Evolutionary conservation across 2,888 invertebrate species (phyloP).

Genomic region (Dendrolimus houi): DNA sequence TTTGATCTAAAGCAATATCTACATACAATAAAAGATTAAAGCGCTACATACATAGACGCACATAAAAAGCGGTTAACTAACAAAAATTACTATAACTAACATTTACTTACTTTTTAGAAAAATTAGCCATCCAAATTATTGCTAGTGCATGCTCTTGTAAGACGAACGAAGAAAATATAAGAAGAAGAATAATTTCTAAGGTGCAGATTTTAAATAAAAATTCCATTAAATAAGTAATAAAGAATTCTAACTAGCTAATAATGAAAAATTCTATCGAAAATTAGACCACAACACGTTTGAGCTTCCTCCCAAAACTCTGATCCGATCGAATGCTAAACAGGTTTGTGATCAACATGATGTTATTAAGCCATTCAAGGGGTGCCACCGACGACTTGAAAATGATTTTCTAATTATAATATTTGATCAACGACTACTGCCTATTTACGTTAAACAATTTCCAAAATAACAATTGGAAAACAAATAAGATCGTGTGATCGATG

Average conservation of each 20-base stretch:
- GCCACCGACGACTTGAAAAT: conserved; percentile 63
- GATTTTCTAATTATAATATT: conserved; percentile 49
- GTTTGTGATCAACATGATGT: conserved; percentile 58
- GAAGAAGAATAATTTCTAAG: conserved; percentile 51
- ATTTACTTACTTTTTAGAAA: conserved; percentile 28
- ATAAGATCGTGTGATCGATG: conserved; percentile 44
- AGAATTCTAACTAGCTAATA: conserved; percentile 50
- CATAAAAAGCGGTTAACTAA: background rate
- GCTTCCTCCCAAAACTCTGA: conserved; percentile 46
- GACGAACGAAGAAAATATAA: conserved; percentile 52
- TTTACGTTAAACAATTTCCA: conserved; percentile 36
- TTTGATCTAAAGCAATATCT: background rate
- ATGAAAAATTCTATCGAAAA: conserved; percentile 51
- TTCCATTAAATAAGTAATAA: conserved; percentile 41
- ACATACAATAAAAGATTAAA: background rate
- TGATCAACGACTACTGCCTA: conserved; percentile 50
- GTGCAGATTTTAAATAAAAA: conserved; percentile 65
- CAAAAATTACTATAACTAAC: background rate
- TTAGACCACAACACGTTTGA: conserved; percentile 60
- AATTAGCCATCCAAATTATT: conserved; percentile 30
- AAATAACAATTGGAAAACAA: conserved; percentile 38
- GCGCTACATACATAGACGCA: background rate
- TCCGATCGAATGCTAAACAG: conserved; percentile 51
- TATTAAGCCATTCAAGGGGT: conserved; percentile 73
- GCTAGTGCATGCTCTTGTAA: conserved; percentile 46